phyloP scores from a whole-genome alignment of 2,888 invertebrate genomes.

The Aquatica leii region DNA sequence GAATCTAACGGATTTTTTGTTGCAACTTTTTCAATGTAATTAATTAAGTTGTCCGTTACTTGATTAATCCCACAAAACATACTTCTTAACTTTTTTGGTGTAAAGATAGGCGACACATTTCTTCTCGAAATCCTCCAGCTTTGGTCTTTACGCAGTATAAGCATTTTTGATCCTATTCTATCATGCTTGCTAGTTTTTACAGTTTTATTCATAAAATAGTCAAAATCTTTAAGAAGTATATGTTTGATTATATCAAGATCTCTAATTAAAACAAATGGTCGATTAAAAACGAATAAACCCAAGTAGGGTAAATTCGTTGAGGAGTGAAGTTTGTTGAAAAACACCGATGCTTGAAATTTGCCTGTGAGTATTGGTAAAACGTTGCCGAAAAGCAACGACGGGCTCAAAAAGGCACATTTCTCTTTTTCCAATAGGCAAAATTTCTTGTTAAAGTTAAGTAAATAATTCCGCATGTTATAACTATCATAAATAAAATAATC shows the following conservation, averaged over 20 bases:
- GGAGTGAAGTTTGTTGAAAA: slow-evolving; percentile 47
- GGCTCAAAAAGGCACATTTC: slow-evolving; percentile 54
- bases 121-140: slow-evolving; percentile 63
- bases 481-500: no score
- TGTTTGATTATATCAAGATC: slow-evolving; percentile 60
- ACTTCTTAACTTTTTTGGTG: slow-evolving; percentile 62
- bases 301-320: slow-evolving; percentile 49
- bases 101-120: slow-evolving; percentile 63
- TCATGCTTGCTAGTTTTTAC: slow-evolving; percentile 58
- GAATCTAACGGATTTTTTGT: no score
- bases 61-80: slow-evolving; percentile 61
- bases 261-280: slow-evolving; percentile 58
- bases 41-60: slow-evolving; percentile 49
- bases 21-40: slow-evolving; percentile 53
- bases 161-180: slow-evolving; percentile 56
- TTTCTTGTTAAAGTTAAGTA: slow-evolving; percentile 46
- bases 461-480: not conserved
- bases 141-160: slow-evolving; percentile 59
- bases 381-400: slow-evolving; percentile 52
- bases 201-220: slow-evolving; percentile 60
- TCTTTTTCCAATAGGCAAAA: slow-evolving; percentile 55
- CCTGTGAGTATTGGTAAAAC: slow-evolving; percentile 50
- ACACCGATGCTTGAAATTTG: slow-evolving; percentile 48
- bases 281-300: slow-evolving; percentile 61
- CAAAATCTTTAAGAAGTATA: slow-evolving; percentile 60